Evolutionary conservation across 2,888 invertebrate genomes (phyloP).

Genomic region (Drosophila barbarae): DNA sequence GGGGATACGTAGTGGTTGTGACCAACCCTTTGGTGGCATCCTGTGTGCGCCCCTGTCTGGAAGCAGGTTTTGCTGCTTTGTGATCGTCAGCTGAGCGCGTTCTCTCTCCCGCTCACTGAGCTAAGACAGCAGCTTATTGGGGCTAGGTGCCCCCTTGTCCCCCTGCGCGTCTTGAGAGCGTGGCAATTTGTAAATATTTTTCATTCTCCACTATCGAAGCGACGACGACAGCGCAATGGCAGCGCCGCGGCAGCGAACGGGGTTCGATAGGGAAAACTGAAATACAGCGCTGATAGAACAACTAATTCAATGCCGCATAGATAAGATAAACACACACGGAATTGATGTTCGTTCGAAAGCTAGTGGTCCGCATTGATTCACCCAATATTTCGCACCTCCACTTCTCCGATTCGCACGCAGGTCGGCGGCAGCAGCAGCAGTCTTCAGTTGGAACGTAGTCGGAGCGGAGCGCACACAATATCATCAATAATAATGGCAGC

Average conservation of each 20-base stretch:
- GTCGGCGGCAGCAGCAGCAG: conserved; percentile 3
- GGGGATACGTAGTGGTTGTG: neutral
- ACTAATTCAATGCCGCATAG: conserved; percentile 6
- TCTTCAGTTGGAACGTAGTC: conserved; percentile 10
- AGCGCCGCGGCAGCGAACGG: conserved; percentile 10
- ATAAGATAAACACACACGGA: conserved; percentile 42
- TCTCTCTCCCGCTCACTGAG: conserved; percentile 8
- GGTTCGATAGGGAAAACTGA: conserved; percentile 27
- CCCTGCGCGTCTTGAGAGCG: conserved; percentile 1
- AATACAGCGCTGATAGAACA: conserved; percentile 14
- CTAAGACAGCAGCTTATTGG: conserved; percentile 27
- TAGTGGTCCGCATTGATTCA: conserved; percentile 32
- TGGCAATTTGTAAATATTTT: conserved; percentile 3
- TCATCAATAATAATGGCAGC: conserved; percentile 11
- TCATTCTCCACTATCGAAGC: conserved; percentile 31
- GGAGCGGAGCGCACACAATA: neutral
- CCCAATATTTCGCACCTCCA: conserved; percentile 16
- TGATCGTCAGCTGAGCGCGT: conserved; percentile 4
- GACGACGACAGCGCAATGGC: neutral
- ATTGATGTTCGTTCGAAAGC: conserved; percentile 25
- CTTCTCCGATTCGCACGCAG: conserved; percentile 4
- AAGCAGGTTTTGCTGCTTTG: conserved; percentile 13
- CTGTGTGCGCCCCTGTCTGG: conserved; percentile 4
- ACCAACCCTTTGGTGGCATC: neutral
- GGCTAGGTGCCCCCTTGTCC: conserved; percentile 44